These are phyloP conservation scores for Labeo rohita DNA, from an alignment of 2,113 vertebrate species.

Conservation along the genomic window DNA sequence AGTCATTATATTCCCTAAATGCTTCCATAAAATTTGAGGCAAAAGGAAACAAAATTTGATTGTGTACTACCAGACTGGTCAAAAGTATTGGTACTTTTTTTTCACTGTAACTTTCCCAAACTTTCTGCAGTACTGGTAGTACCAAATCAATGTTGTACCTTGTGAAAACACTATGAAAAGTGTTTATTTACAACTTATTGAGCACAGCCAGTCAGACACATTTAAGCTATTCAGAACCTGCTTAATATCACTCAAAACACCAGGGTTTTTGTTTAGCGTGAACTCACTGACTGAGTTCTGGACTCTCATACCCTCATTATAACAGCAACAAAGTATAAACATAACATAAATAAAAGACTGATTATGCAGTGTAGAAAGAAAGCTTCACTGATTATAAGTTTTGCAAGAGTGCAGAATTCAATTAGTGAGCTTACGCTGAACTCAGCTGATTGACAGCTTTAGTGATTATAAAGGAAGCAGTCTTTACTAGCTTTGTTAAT, in stretches of 20 bases:
- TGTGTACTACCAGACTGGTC: neutral
- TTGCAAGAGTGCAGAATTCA: neutral
- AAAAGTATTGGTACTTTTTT: neutral
- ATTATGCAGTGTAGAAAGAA: neutral
- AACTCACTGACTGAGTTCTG: neutral
- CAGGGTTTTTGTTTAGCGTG: neutral
- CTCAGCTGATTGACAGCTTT: neutral
- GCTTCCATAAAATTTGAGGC: neutral
- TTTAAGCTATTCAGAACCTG: neutral
- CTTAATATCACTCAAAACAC: neutral
- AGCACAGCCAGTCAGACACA: neutral
- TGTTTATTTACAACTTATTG: neutral
- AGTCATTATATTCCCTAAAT: neutral
- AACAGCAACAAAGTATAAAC: constrained; percentile 3
- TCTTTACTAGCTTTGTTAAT: neutral
- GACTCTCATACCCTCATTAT: neutral
- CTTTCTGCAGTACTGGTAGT: neutral
- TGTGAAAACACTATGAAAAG: neutral
- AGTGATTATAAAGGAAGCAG: neutral
- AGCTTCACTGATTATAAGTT: neutral
- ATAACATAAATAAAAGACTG: neutral
- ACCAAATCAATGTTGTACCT: neutral
- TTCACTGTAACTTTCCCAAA: neutral
- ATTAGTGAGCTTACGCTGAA: neutral
- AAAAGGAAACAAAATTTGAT: neutral